Evolutionary conservation across 2,888 invertebrate genomes (phyloP), one percentile per base, ranked within the genome.

Genomic region (Drosophila histrio): DNA sequence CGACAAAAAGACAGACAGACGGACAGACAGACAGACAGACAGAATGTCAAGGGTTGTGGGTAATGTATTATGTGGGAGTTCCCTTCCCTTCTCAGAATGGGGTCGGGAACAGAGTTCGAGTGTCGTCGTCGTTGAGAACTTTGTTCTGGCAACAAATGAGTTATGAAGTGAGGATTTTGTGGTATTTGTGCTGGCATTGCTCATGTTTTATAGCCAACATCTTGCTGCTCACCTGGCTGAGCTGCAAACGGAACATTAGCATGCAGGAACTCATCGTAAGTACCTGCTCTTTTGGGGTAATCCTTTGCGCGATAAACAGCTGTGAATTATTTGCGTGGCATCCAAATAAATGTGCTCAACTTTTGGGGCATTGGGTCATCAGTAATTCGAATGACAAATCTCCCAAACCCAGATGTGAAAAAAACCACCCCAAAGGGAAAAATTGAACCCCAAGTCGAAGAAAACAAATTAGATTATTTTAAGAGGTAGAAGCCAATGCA

Each of bases 141-240:
- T 62, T 30, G 41, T n/a, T 6, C 34, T 32, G 44, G 30, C 66
- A 50, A 65, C 76, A 82, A 87, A 87, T 87, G 83, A 87, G 80
- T 82, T 84, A 84, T 84, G 77, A 86, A 77, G 69, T 78, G 67
- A 52, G 81, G 86, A 85, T 77, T 76, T 79, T 61, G 77, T 79
- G 83, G 82, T 53, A 83, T 83, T 82, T 85, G 60, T 32, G 44
- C 36, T 61, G 63, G 47, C 17, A 21, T 15, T 65, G 36, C 57
- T 44, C 22, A 26, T 64, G 72, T 62, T 83, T 86, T 86, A 80
- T 73, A 61, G 62, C 63, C 56, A 47, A 59, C 52, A 49, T 53
- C 63, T 65, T 71, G 32, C 9, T 15, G 34, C 52, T 62, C 67
- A 83, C 78, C 78, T 77, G 61, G 21, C 30, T 44, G 34, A 26